A percentile compares a stretch with the other conserved stretches of the same genome.
Evolutionary conservation across 2,888 invertebrate species (phyloP).

Genomic region (Lypha dubia): DNA sequence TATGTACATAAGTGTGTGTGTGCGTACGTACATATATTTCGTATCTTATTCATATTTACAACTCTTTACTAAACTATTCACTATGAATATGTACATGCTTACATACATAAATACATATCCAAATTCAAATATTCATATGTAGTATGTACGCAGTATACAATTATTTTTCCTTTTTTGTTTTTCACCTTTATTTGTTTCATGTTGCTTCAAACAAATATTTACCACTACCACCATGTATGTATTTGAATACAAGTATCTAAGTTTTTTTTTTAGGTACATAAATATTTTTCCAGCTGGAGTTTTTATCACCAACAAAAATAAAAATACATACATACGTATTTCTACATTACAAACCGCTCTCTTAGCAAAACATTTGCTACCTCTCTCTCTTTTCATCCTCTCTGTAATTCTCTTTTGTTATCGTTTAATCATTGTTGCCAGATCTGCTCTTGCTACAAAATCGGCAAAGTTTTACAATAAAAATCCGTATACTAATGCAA

Average conservation of each 20-base stretch:
- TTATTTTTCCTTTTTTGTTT: conserved; percentile 23
- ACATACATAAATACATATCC: not conserved
- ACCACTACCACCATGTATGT: conserved; percentile 22
- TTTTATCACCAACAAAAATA: conserved; percentile 61
- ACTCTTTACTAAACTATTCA: conserved; percentile 1
- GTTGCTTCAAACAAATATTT: conserved; percentile 49
- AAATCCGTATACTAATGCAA: no score
- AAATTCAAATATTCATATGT: no score
- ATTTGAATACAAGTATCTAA: conserved; percentile 9
- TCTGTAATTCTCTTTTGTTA: conserved; percentile 28
- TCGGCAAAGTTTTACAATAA: not conserved
- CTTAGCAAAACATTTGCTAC: conserved; percentile 24
- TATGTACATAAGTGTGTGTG: no score
- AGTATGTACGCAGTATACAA: not conserved
- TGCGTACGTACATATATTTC: no score
- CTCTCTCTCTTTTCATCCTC: conserved; percentile 23
- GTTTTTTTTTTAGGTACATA: conserved; percentile 5
- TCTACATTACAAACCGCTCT: conserved; percentile 31
- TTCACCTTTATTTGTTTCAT: conserved; percentile 36
- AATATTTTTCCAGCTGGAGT: conserved; percentile 70
- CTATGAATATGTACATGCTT: not conserved
- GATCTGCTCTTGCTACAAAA: not conserved
- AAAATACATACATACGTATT: no score
- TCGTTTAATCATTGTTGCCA: conserved; percentile 41
- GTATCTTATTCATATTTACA: not conserved